These are phyloP conservation scores for Tetragonula clypearis DNA, from an alignment of 1,140 invertebrate genomes.

Conservation along the genomic window DNA sequence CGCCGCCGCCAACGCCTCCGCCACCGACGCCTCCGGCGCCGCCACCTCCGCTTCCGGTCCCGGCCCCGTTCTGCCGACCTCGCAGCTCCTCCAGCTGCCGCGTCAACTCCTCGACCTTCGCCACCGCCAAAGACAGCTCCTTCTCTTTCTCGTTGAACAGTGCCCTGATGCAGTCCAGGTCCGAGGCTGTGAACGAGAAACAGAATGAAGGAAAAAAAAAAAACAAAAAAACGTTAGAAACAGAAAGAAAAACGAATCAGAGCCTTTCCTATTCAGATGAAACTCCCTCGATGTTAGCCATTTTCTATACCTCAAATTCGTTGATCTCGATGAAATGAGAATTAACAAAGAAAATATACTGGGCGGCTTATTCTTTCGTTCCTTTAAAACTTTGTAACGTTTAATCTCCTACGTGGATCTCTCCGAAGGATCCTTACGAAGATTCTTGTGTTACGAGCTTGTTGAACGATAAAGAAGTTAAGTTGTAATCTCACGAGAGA, in stretches of 20 bases:
- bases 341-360: too few species aligned
- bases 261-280: too few species aligned
- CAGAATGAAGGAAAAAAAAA: not conserved
- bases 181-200: conserved; percentile 87
- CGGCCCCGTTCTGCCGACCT: conserved; percentile 83
- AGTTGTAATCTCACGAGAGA: not conserved
- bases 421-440: too few species aligned
- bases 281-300: too few species aligned
- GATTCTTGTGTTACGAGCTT: too few species aligned
- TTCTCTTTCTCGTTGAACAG: conserved; percentile 99
- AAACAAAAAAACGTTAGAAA: not conserved
- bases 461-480: too few species aligned
- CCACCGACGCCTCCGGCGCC: conserved; percentile 76
- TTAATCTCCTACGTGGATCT: too few species aligned
- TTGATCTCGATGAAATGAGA: too few species aligned
- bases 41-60: conserved; percentile 65
- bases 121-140: conserved; percentile 95
- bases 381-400: too few species aligned
- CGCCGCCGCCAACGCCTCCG: conserved; percentile 73
- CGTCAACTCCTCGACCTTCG: conserved; percentile 97
- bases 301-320: too few species aligned
- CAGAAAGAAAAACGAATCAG: not conserved
- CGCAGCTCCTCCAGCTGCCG: conserved; percentile 95
- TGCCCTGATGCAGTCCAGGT: conserved; percentile 96
- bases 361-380: too few species aligned